These are phyloP conservation scores for Automeris io DNA, from an alignment of 2,888 invertebrate genomes.

Conservation along the genomic window DNA sequence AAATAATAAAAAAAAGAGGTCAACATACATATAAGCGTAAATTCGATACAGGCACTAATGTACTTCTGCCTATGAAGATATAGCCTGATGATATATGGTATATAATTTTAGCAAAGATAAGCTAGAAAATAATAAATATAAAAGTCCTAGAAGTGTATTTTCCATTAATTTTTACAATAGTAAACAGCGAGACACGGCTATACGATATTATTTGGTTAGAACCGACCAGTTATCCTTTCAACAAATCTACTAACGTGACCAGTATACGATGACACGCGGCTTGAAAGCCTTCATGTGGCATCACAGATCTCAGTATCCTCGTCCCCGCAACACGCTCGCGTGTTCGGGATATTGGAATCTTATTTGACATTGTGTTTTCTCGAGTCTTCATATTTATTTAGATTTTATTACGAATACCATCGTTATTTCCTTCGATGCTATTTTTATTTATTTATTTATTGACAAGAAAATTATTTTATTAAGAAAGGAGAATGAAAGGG, in stretches of 20 bases:
- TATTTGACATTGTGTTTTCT: constrained; percentile 3
- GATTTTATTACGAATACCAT: too few species aligned
- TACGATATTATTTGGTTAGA: constrained; percentile 9
- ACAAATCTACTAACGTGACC: constrained; percentile 3
- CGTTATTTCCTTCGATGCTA: too few species aligned
- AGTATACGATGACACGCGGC: constrained; percentile 5
- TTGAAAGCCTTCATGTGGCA: not conserved
- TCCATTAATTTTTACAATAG: not conserved
- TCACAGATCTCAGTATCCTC: not conserved
- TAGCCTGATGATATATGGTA: too few species aligned
- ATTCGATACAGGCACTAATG: too few species aligned
- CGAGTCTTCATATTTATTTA: constrained; percentile 1
- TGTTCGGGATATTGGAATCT: constrained; percentile 3
- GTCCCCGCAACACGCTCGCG: not conserved
- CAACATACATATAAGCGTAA: too few species aligned
- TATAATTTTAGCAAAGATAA: too few species aligned
- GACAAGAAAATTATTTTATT: too few species aligned
- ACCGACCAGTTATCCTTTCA: constrained; percentile 6
- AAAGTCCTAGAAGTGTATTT: not conserved
- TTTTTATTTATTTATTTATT: too few species aligned
- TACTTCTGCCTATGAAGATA: too few species aligned
- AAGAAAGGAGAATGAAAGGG: too few species aligned
- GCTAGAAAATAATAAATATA: not conserved
- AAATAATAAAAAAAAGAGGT: too few species aligned
- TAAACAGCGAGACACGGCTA: not conserved